These are phyloP conservation scores for Xerus rutilus DNA, from an alignment of 2,797 vertebrate genomes.

Conservation along the genomic window DNA sequence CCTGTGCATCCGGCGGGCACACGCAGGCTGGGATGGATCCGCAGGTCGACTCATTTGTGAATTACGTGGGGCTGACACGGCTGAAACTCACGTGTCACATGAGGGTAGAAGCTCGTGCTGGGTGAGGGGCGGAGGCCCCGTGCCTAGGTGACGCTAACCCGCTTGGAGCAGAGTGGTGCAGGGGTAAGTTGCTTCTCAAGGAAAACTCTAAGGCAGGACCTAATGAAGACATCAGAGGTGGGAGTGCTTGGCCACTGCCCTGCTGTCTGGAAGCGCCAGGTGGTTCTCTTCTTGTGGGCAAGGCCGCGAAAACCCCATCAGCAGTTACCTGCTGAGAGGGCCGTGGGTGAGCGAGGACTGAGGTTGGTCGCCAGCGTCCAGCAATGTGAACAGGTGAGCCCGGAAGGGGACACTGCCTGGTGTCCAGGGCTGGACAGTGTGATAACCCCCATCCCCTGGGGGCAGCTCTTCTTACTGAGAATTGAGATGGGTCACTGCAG, in stretches of 20 bases:
- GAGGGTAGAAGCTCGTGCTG: slow-evolving; percentile 76
- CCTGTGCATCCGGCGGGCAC: slow-evolving; percentile 75
- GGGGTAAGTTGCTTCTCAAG: slow-evolving; percentile 84
- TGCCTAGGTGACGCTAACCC: slow-evolving; percentile 84
- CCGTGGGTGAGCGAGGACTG: background rate
- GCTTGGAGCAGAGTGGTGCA: slow-evolving; percentile 79
- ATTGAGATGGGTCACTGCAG: background rate
- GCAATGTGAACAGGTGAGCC: background rate
- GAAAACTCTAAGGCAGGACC: slow-evolving; percentile 72
- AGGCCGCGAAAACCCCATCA: background rate
- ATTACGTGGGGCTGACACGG: slow-evolving; percentile 78
- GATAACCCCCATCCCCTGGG: background rate
- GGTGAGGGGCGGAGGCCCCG: slow-evolving; percentile 66
- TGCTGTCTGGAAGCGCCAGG: slow-evolving; percentile 76
- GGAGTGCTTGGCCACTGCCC: slow-evolving; percentile 83
- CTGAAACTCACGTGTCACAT: slow-evolving; percentile 73
- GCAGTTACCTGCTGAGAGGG: slow-evolving; percentile 60
- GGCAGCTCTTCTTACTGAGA: background rate
- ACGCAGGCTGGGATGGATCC: slow-evolving; percentile 66
- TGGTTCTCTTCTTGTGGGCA: slow-evolving; percentile 73
- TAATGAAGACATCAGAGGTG: slow-evolving; percentile 85
- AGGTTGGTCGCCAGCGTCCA: background rate
- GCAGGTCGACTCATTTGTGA: slow-evolving; percentile 80
- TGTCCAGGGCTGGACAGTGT: fast-evolving
- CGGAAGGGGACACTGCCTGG: background rate